Evolutionary conservation across 2,888 invertebrate species (phyloP), one percentile per base, ranked within the genome.

Genomic region (Aradus depressus): DNA sequence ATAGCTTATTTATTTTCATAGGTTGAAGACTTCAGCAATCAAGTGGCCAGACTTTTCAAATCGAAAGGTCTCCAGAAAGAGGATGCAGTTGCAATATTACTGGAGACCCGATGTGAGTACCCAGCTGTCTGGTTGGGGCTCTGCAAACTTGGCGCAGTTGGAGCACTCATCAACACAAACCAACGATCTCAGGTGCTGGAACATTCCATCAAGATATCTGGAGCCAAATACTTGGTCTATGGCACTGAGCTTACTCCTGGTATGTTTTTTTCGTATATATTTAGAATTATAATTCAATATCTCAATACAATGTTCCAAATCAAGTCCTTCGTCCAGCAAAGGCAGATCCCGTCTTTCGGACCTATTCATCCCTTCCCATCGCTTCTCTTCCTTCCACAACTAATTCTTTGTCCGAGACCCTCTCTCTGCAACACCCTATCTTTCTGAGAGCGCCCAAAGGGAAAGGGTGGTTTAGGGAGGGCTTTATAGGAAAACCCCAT

Each of bases 21-120:
- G 85, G 75, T 88, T 1, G 89, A 92, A 65, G 87, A 90, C 60
- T 84, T 79, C 66, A 86, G 88, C 63, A 84, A 90, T 64, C 80
- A 83, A 59, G 75, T 88, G n/a, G 84, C 88, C 4, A 84, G 86
- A 45, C 75, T 81, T 12, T 84, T 92, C 63, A 79, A 80, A 62
- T 37, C 41, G 3, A 16, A 41, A 10, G 51, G 63, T n/a, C 38
- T 61, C 53, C 62, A 65, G 42, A 66, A 68, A 38, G 77, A 76
- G 3, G 76, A 79, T 63, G 68, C 72, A 16, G 71, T 79, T 2
- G 75, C 76, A 1, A 60, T 80, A 16, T 72, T 74, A 59, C 74
- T 77, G 75, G 75, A 77, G 57, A 75, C 73, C 59, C 62, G 73
- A 3, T 73, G 74, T 1, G 73, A 78, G 60, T 77, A 72, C 62